Base-by-base conservation (phyloP, 2,888 invertebrate genomes). In the Pterostichus madidus region DNA sequence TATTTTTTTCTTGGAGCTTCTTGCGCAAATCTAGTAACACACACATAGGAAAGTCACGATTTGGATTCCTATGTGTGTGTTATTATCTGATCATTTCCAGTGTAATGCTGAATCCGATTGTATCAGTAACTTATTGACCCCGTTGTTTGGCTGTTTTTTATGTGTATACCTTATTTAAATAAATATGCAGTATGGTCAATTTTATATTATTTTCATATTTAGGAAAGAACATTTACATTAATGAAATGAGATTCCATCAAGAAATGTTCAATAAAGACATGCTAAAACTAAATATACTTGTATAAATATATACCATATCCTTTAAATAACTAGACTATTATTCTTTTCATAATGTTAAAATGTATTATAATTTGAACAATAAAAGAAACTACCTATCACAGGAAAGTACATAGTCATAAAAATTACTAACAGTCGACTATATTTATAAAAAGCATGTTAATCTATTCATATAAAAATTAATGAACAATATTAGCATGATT, bases 151-250 rank as follows among this genome's bases (percentile, higher is more conserved):
- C 73, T 80, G 80, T 71, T 80, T 80, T 80, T 71, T 68, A 80
- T 68, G 85, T 87, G 87, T 87, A 87, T 87, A 87, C 87, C 86
- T 87, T 86, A 87, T 87, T 87, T 87, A 84, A 87, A 87, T 87
- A 87, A 87, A 87, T 86, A 87, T 86, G 87, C 87, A 87, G 87
- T 87, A 87, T 86, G 87, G 87, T 85, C 86, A 87, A 87, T 86
- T 85, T 86, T 86, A 84, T 86, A 86, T 86, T 85, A 80, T 80
- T 80, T 80, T 80, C 80, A 80, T 80, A 80, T 80, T 73, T 71
- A 80, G 73, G 78, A 49, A 61, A 71, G 75, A 79, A 80, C 84
- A 83, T 84, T 83, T 84, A 84, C 85, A 84, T 84, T 85, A 64
- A 80, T 81, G 84, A 84, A 84, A 85, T 85, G 85, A 85, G 85